Evolutionary conservation across 2,113 vertebrate genomes (phyloP).

Genomic region (Coptodon bakossiorum): DNA sequence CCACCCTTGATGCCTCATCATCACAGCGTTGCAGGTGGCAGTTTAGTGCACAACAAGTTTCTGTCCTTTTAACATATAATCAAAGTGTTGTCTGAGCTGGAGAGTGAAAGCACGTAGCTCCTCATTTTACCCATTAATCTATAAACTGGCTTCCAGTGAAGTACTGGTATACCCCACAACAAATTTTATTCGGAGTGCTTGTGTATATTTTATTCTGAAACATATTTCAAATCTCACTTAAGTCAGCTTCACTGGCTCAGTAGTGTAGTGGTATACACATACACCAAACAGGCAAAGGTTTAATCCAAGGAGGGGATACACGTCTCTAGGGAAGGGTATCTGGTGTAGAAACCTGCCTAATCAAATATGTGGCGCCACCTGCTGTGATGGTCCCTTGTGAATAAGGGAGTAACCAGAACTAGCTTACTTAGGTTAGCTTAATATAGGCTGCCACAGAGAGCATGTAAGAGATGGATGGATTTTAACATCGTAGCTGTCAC

Average conservation of each 20-base stretch:
- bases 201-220: not conserved
- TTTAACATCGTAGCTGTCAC: not conserved
- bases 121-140: not conserved
- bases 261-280: not conserved
- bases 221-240: not conserved
- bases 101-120: not conserved
- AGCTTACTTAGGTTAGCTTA: not conserved
- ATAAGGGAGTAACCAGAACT: not conserved
- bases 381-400: not conserved
- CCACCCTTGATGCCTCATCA: not conserved
- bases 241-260: not conserved
- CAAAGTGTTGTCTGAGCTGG: not conserved
- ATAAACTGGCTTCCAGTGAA: not conserved
- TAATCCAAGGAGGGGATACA: not conserved
- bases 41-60: not conserved
- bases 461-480: not conserved
- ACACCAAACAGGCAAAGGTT: accelerated
- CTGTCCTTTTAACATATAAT: not conserved
- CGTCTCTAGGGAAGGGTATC: not conserved
- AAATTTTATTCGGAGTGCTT: not conserved
- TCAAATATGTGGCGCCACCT: not conserved
- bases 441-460: not conserved
- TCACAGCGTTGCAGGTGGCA: not conserved
- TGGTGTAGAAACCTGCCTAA: not conserved
- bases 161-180: accelerated